A percentile compares a stretch with the other conserved stretches of the same genome.
These are phyloP conservation scores for Dryoscopus gambensis DNA, from an alignment of 2,113 vertebrate species.

Conservation along the genomic window DNA sequence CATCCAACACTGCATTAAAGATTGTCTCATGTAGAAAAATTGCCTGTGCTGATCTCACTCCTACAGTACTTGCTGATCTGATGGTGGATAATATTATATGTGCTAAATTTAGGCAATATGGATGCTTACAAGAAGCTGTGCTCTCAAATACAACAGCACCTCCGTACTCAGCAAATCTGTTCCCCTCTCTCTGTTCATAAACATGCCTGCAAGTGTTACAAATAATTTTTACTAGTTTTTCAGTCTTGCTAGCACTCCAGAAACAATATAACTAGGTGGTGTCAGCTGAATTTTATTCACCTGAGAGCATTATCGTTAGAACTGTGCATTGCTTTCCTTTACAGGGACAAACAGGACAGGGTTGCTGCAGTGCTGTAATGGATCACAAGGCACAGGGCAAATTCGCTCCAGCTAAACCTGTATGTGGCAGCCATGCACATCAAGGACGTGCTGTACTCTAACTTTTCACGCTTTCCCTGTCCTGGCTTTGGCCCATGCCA, in stretches of 20 bases:
- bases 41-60: neutral
- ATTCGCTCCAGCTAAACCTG: neutral
- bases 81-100: neutral
- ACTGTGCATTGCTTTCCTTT: neutral
- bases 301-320: neutral
- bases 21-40: neutral
- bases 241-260: neutral
- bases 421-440: neutral
- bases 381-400: neutral
- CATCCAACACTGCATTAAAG: neutral
- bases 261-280: neutral
- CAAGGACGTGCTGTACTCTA: neutral
- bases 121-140: neutral
- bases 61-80: neutral
- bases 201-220: neutral
- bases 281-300: conserved; percentile 37
- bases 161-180: neutral
- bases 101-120: neutral
- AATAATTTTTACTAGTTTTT: conserved; percentile 20
- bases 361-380: neutral
- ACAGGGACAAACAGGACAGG: neutral
- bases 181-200: neutral
- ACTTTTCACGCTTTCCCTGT: neutral
- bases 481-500: neutral
- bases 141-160: neutral